Evolutionary conservation across 2,888 invertebrate genomes (phyloP), one percentile per base, ranked within the genome.

Genomic region (Hypomecis punctinalis): DNA sequence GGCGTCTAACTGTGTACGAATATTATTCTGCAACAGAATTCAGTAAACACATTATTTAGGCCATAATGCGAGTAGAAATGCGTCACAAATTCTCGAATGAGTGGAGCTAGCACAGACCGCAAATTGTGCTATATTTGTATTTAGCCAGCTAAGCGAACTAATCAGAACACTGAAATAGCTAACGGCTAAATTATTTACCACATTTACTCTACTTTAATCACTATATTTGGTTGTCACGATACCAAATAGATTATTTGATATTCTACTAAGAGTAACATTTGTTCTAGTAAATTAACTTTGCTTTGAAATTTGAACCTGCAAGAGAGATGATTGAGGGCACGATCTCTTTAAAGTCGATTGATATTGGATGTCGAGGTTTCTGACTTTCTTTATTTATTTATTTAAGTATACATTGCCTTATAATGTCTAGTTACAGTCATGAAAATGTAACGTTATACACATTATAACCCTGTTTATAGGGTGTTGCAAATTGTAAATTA

Each of bases 41-140:
- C 43, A 43, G 43, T 43, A 37, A 55, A 55, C 46, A 55, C 46
- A 55, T 55, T 55, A 46, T 55, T 46, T 55, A 8, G 10, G 11
- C 46, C 55, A 35, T 54, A 46, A 37, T 36, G 53, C 11, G 47
- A 42, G 36, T 8, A 53, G 40, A 46, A 63, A 63, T 63, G 46
- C 57, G 62, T 47, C 62, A 52, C 23, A 23, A 23, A 23, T 57
- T 52, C 35, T 47, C 52, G 42, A 47, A 57, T 52, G 46, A 37
- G 52, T 42, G 52, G n/a, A 52, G 51, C 51, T 35, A 35, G 47
- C 52, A 23, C 46, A 42, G 13, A 57, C 62, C 57, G 52, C 57
- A 63, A 57, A 57, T 63, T 52, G 52, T 57, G 40, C 62, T 57
- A 63, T 57, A 63, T 63, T 63, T 52, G 57, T 57, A 57, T 63